These are phyloP conservation scores for Muntiacus muntjak DNA, from an alignment of 2,113 vertebrate genomes.

Conservation along the genomic window DNA sequence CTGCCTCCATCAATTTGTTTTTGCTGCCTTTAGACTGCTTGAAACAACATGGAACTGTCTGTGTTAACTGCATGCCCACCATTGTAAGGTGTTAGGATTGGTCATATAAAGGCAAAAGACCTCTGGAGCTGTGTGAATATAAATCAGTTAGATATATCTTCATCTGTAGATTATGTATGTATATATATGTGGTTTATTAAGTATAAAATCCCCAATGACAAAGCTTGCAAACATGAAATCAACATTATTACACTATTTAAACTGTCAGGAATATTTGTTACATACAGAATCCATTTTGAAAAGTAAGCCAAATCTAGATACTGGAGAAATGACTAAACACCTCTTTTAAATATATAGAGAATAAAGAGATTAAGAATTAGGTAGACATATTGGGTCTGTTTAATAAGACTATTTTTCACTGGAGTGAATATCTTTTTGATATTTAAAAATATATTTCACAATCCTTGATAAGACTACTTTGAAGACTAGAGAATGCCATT, in stretches of 20 bases:
- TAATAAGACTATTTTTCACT: background rate
- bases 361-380: background rate
- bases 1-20: constrained; percentile 78
- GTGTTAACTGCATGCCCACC: background rate
- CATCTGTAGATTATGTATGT: background rate
- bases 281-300: background rate
- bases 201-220: background rate
- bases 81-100: background rate
- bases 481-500: background rate
- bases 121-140: background rate
- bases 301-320: background rate
- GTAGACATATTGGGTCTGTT: background rate
- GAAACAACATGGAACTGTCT: background rate
- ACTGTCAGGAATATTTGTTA: background rate
- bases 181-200: background rate
- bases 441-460: background rate
- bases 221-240: background rate
- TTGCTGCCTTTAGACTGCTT: constrained; percentile 68
- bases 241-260: background rate
- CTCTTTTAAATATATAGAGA: background rate
- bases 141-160: background rate
- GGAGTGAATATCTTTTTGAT: background rate
- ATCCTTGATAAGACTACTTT: background rate
- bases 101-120: background rate
- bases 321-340: background rate